A percentile compares a stretch with the other conserved stretches of the same genome.
phyloP scores from a whole-genome alignment of 1,140 invertebrate genomes.

The Apocrypta bakeri region DNA sequence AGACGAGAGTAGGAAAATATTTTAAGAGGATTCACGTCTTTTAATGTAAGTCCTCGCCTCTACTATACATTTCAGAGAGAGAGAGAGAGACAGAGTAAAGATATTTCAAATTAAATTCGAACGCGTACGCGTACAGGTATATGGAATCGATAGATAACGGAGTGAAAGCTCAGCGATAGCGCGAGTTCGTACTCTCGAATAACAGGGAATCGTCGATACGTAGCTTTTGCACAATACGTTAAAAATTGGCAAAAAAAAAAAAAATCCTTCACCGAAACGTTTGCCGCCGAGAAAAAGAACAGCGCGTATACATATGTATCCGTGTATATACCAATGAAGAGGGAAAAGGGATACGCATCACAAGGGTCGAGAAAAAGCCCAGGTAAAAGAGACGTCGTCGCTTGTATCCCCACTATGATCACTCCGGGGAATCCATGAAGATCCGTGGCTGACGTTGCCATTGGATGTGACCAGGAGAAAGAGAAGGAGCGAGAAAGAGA shows the following conservation, averaged over 20 bases:
- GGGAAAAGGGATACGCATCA: not conserved
- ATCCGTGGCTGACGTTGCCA: not conserved
- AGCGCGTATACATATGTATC: not conserved
- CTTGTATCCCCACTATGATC: not conserved
- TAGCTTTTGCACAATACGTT: not conserved
- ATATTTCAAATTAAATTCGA: no score
- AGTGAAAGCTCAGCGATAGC: not conserved
- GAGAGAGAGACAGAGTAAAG: no score
- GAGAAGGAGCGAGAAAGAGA: constrained; percentile 13
- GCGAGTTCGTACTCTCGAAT: not conserved
- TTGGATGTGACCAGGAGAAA: not conserved
- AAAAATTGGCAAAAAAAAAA: not conserved
- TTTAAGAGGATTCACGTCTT: constrained; percentile 3
- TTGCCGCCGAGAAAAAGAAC: not conserved
- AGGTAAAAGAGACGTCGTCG: not conserved
- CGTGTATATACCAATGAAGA: no score
- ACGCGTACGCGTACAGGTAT: no score
- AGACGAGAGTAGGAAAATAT: constrained; percentile 1
- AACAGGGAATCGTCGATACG: not conserved
- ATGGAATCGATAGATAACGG: no score
- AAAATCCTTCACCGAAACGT: not conserved
- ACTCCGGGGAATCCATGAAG: not conserved
- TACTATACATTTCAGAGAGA: not conserved
- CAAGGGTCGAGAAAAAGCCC: not conserved
- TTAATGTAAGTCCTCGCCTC: not conserved